Evolutionary conservation across 2,113 vertebrate genomes (phyloP).

Genomic region (Percina caprodes): DNA sequence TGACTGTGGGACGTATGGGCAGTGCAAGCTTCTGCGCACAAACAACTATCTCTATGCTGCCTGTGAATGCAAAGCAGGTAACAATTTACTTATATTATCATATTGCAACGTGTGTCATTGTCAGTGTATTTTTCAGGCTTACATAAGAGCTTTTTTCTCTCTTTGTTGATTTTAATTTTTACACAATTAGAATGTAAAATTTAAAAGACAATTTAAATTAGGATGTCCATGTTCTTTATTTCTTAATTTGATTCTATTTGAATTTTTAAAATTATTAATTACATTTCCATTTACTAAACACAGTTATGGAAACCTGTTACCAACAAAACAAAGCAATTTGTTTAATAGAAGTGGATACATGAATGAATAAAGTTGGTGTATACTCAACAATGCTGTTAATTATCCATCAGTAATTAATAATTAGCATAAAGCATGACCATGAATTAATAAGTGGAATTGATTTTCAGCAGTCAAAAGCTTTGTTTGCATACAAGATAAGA

Average conservation of each 20-base stretch:
- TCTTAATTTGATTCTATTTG: constrained; percentile 7
- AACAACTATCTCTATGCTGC: constrained; percentile 98
- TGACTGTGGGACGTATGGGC: constrained; percentile 95
- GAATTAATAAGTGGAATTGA: constrained; percentile 44
- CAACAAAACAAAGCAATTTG: constrained; percentile 13
- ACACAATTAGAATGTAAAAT: not conserved
- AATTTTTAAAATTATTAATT: constrained; percentile 3
- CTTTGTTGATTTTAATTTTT: constrained; percentile 18
- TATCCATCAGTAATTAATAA: constrained; percentile 52
- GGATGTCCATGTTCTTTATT: not conserved
- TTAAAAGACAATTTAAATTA: constrained; percentile 17
- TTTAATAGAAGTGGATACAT: constrained; percentile 15
- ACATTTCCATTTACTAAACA: not conserved
- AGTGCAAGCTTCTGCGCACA: constrained; percentile 98
- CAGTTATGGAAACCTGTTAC: not conserved
- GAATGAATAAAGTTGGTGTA: constrained; percentile 9
- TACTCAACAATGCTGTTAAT: constrained; percentile 28
- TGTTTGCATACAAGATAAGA: constrained; percentile 45
- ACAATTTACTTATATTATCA: not conserved
- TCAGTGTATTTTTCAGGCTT: not conserved
- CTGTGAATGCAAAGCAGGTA: constrained; percentile 99
- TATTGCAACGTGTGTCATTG: not conserved
- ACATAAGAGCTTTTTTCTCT: not conserved
- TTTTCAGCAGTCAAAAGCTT: constrained; percentile 36
- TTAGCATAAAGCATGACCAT: constrained; percentile 27